Base-by-base conservation (phyloP, 2,113 vertebrate species). In the Scolopax mira region DNA sequence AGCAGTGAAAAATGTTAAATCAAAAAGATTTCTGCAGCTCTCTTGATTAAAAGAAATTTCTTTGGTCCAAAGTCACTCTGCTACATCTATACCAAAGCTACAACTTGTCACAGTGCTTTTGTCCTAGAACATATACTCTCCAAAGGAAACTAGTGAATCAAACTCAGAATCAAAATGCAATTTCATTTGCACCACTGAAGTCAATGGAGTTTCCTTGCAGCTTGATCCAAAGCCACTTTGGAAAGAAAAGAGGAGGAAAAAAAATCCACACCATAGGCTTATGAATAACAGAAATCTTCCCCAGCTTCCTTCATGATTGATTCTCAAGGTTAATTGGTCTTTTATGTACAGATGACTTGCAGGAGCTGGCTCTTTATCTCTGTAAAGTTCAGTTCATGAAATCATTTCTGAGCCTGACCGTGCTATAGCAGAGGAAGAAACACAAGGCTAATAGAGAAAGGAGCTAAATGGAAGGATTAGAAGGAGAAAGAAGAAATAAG, bases 271-370 rank as follows among this genome's bases (percentile, higher is more conserved):
- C 44, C 44, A 46, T 46, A 46, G 44, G 44, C 44, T 46, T 46
- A 46, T 21, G 44, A 46, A 46, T 46, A 46, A 18, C 44, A 46
- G 18, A 46, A 46, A 46, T 46, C 44, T 46, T 46, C 44, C 44
- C 44, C 44, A 46, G 44, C 44, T 46, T 46, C 44, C 79, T 79
- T 74, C 80, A 87, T 84, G 71, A 70, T 10, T 55, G 62, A 82
- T 79, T 79, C 74, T 89, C 79, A 88, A 93, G 90, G 92, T 90
- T 90, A 95, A 96, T 91, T 86, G 82, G 64, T 60, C 92, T 96
- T 95, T 92, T 84, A 92, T 79, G 77, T 75, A 88, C 48, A 69
- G 64, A 89, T 23, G 52, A 78, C 69, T 93, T 81, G 44, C 61
- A 79, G 17, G 17, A 92, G 60, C 67, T 75, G 79, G 18, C 35